Conservation (phyloP, 2,797 vertebrate genomes). For the Phoeniculus purpureus region DNA sequence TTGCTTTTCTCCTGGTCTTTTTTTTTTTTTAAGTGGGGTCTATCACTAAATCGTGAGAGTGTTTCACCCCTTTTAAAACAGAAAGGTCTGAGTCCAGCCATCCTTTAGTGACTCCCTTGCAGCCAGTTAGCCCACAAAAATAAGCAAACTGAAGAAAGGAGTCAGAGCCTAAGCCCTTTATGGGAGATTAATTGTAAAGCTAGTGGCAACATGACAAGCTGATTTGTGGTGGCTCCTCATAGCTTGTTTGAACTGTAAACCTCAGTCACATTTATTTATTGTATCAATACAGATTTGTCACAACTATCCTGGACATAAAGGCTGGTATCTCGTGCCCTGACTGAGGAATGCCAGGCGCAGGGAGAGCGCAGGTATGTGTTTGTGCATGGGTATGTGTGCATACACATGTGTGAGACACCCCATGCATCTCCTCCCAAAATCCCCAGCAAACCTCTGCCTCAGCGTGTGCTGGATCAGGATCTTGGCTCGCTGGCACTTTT, state of each 20-base stretch:
- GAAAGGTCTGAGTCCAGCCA: slow-evolving; percentile 43
- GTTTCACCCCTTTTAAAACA: slow-evolving; percentile 30
- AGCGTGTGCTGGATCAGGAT: rapidly evolving
- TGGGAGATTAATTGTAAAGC: slow-evolving; percentile 63
- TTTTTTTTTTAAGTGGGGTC: neutral
- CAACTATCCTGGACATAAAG: neutral
- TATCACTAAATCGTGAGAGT: neutral
- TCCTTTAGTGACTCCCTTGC: slow-evolving; percentile 25
- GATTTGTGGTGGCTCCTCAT: slow-evolving; percentile 67
- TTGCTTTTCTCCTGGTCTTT: neutral
- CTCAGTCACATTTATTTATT: slow-evolving; percentile 54
- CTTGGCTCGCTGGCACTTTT: neutral
- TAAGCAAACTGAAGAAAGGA: slow-evolving; percentile 62
- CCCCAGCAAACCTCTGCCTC: neutral
- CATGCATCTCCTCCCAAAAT: rapidly evolving
- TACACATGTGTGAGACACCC: rapidly evolving
- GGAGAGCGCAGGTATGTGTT: neutral
- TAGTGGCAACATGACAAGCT: slow-evolving; percentile 60
- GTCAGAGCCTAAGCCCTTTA: slow-evolving; percentile 59
- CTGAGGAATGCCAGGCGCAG: neutral
- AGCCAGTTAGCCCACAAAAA: slow-evolving; percentile 63
- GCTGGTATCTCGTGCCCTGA: neutral
- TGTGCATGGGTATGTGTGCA: neutral
- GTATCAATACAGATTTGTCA: slow-evolving; percentile 17
- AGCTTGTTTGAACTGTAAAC: slow-evolving; percentile 64